A percentile compares a stretch with the other conserved stretches of the same genome.
Evolutionary conservation across 2,797 vertebrate genomes (phyloP).

Genomic region (Nannoperca australis): DNA sequence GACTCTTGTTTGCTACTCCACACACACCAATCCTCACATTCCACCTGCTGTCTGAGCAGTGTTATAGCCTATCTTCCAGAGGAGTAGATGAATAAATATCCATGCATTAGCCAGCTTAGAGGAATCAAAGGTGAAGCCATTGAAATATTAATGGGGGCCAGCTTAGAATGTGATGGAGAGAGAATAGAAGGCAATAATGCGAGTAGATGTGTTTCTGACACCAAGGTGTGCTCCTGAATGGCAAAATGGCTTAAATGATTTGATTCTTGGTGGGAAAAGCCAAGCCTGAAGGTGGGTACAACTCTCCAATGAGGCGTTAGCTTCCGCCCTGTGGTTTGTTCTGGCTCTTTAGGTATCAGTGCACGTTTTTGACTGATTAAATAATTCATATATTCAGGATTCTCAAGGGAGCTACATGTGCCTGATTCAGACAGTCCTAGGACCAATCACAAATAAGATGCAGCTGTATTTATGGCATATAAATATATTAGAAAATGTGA

Average conservation of each 20-base stretch:
- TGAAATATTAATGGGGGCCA: slow-evolving; percentile 60
- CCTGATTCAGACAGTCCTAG: not conserved
- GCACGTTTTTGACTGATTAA: not conserved
- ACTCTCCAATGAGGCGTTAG: not conserved
- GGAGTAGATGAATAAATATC: slow-evolving; percentile 68
- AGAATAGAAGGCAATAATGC: slow-evolving; percentile 18
- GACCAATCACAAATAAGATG: not conserved
- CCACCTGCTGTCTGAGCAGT: slow-evolving; percentile 26
- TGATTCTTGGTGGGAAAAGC: not conserved
- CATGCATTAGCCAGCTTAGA: slow-evolving; percentile 52
- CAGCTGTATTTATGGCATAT: not conserved
- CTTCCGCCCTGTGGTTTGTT: not conserved
- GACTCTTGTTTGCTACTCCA: slow-evolving; percentile 38
- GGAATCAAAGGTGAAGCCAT: slow-evolving; percentile 43
- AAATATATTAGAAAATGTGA: not conserved
- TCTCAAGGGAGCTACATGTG: not conserved
- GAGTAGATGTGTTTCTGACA: slow-evolving; percentile 4
- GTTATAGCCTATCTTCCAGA: slow-evolving; percentile 43
- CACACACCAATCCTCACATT: slow-evolving; percentile 21
- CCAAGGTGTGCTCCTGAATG: not conserved
- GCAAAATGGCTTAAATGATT: not conserved
- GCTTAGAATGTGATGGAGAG: slow-evolving; percentile 39
- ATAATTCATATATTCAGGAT: not conserved
- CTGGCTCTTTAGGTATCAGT: not conserved
- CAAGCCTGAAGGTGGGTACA: not conserved